phyloP scores from a whole-genome alignment of 2,113 vertebrate species.

The Peromyscus leucopus region DNA sequence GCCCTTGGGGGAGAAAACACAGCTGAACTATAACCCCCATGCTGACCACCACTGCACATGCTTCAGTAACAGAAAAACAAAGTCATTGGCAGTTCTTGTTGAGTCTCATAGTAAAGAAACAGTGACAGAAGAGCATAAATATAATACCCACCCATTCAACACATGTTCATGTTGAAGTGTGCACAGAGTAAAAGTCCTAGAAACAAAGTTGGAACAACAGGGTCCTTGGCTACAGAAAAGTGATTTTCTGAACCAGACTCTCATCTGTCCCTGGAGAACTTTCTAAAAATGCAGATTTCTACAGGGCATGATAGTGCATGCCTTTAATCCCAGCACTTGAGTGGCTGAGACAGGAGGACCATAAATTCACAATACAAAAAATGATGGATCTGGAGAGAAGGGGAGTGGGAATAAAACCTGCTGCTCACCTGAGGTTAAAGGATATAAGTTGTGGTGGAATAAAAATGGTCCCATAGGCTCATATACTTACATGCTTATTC shows the following conservation, averaged over 20 bases:
- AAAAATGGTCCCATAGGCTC: neutral
- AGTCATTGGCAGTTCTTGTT: neutral
- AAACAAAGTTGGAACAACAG: neutral
- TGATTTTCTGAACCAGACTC: neutral
- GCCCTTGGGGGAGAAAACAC: neutral
- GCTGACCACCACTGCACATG: neutral
- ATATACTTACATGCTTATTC: neutral
- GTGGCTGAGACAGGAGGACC: neutral
- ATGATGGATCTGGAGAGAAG: neutral
- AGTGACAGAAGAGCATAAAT: neutral
- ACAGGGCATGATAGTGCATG: neutral
- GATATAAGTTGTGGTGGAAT: neutral
- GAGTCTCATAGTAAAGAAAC: neutral
- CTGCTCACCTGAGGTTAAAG: neutral
- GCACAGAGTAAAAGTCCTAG: neutral
- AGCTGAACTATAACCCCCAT: neutral
- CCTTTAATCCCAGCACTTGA: neutral
- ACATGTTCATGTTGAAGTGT: neutral
- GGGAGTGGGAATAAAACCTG: neutral
- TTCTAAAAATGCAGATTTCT: neutral
- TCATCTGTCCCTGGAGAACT: neutral
- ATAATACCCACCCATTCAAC: neutral
- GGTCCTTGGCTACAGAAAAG: neutral
- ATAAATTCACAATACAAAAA: neutral
- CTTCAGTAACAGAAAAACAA: neutral